phyloP scores from a whole-genome alignment of 2,797 vertebrate species.

The Argyrosomus regius region DNA sequence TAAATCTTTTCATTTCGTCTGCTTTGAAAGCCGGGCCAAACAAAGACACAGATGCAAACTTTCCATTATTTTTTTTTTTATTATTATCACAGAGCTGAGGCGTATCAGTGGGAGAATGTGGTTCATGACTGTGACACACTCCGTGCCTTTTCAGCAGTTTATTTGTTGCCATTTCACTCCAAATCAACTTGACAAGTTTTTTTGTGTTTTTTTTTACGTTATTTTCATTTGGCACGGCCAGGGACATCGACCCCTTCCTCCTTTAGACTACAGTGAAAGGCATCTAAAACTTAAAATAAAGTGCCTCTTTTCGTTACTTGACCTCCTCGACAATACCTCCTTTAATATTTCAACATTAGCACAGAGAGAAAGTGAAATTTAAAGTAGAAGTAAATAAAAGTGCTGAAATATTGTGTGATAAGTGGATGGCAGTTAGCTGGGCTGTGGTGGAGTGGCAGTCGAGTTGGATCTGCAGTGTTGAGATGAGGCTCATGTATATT shows the following conservation, averaged over 20 bases:
- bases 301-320: slow-evolving; percentile 49
- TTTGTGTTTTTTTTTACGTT: not conserved
- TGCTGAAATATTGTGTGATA: slow-evolving; percentile 52
- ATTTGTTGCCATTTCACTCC: slow-evolving; percentile 18
- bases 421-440: slow-evolving; percentile 12
- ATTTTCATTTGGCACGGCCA: slow-evolving; percentile 24
- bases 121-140: slow-evolving; percentile 18
- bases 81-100: slow-evolving; percentile 10
- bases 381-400: slow-evolving; percentile 57
- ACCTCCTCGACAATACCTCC: slow-evolving; percentile 45
- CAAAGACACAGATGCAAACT: slow-evolving; percentile 19
- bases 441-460: slow-evolving; percentile 20
- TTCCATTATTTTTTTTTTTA: not conserved
- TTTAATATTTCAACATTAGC: slow-evolving; percentile 68
- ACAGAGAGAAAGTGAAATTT: slow-evolving; percentile 44
- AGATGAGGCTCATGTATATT: slow-evolving; percentile 25
- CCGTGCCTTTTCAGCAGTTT: slow-evolving; percentile 19
- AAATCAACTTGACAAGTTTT: slow-evolving; percentile 25
- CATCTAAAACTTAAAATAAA: slow-evolving; percentile 66
- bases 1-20: slow-evolving; percentile 51
- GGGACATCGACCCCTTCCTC: slow-evolving; percentile 21
- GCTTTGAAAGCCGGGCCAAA: slow-evolving; percentile 38
- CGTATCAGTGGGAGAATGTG: not conserved
- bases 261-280: slow-evolving; percentile 32
- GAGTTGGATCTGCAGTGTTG: slow-evolving; percentile 12